Evolutionary conservation across 2,797 vertebrate genomes (phyloP), one percentile per base, ranked within the genome.

Genomic region (Karalla daura): DNA sequence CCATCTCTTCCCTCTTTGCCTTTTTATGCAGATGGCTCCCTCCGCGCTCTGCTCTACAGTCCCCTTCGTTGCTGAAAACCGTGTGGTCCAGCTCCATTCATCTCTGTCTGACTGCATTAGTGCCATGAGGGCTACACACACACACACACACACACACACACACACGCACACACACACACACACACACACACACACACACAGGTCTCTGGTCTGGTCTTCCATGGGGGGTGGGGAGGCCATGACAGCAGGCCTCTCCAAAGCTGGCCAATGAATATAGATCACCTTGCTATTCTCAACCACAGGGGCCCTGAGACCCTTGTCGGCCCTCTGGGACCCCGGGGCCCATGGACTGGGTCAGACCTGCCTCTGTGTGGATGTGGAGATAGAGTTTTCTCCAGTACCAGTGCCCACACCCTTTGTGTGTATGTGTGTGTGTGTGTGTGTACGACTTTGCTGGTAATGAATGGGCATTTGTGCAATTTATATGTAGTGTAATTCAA

Each of bases 71-170:
- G 79, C 86, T 85, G 83, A 78, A 84, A 83, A 75, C 73, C 35
- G 54, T 83, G 87, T 80, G 83, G 87, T 90, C 87, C 83, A 70
- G 79, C 75, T 83, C 74, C 88, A 93, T 93, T 93, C 82, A 91
- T 93, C 92, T 92, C 76, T 92, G 92, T 91, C 92, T 92, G 76
- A 63, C 80, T 80, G 76, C 80, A 91, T 92, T 92, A 92, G 80
- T 85, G 85, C 85, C 76, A 89, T 83, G 76, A 68, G 83, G 74
- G 43, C 54, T 54, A 53, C 58, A 65, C 60, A 47, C 60, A 63
- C 66, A 72, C 54, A 53, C 32, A 74, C 70, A 65, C 61, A 54
- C 33, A 45, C 46, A 53, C 46, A 36, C 52, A 47, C 35, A 67
- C 50, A 77, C 75, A 49, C 55, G 44, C 52, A 60, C 61, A 58